phyloP scores from a whole-genome alignment of 1,140 invertebrate genomes.

The Drosophila setifemur region DNA sequence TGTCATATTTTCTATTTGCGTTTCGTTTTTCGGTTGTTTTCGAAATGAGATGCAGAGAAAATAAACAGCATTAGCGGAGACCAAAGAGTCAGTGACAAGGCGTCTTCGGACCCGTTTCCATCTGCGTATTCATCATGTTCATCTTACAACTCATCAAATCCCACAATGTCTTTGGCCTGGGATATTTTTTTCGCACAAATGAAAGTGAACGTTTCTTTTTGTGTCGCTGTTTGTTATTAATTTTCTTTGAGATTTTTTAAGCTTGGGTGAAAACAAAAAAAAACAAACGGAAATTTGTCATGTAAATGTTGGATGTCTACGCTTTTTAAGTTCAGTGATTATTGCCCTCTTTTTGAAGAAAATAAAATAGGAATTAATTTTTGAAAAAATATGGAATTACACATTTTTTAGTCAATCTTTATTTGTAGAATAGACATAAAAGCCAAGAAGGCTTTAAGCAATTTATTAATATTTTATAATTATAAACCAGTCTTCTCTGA shows the following conservation, averaged over 20 bases:
- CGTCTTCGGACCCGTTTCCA: slow-evolving; percentile 39
- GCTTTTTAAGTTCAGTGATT: slow-evolving; percentile 19
- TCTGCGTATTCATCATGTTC: slow-evolving; percentile 51
- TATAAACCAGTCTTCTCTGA: neutral
- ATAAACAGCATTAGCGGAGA: slow-evolving; percentile 66
- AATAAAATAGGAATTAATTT: neutral
- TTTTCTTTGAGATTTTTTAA: slow-evolving; percentile 12
- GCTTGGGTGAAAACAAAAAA: slow-evolving; percentile 28
- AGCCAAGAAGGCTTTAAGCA: too few species aligned
- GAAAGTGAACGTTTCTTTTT: slow-evolving; percentile 63
- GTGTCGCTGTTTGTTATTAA: slow-evolving; percentile 21
- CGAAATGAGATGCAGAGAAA: slow-evolving; percentile 65
- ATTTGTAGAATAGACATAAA: too few species aligned
- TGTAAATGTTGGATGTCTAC: slow-evolving; percentile 39
- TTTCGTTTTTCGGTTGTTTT: slow-evolving; percentile 37
- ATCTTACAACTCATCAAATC: slow-evolving; percentile 26
- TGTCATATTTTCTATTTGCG: slow-evolving; percentile 71
- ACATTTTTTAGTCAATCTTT: too few species aligned
- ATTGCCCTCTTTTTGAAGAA: slow-evolving; percentile 14
- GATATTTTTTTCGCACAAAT: slow-evolving; percentile 64
- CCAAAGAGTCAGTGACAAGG: slow-evolving; percentile 48
- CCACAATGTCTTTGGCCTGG: slow-evolving; percentile 50
- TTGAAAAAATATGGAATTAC: too few species aligned
- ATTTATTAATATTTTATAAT: too few species aligned
- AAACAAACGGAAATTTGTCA: slow-evolving; percentile 50